Conservation (phyloP, 2,888 invertebrate species). For the Caenorhabditis sp. region DNA sequence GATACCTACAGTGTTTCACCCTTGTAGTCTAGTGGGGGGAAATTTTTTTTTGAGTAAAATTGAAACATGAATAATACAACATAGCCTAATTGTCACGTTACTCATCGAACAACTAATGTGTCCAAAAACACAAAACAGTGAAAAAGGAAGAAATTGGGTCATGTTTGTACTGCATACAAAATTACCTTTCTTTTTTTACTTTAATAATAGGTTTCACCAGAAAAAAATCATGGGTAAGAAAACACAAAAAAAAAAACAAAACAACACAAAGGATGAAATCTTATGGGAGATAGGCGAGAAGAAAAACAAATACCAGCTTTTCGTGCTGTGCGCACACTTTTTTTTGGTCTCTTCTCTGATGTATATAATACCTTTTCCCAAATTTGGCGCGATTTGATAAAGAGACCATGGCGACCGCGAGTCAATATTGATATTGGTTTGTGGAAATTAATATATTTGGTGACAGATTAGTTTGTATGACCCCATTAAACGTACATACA, state of each 20-base stretch:
- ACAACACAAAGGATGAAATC: not conserved
- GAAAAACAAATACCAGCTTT: not conserved
- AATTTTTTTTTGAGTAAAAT: no score
- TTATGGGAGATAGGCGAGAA: not conserved
- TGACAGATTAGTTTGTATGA: not conserved
- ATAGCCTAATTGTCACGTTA: not conserved
- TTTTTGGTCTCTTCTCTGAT: not conserved
- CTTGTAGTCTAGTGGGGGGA: no score
- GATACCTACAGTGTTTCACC: no score
- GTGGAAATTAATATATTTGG: not conserved
- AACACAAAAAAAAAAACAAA: not conserved
- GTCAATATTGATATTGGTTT: no score
- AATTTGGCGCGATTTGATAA: no score
- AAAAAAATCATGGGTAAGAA: not conserved
- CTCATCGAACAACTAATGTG: not conserved
- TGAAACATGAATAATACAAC: not conserved
- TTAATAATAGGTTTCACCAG: not conserved
- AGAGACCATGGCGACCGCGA: no score
- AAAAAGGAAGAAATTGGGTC: not conserved
- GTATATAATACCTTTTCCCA: no score
- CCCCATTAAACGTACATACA: not conserved
- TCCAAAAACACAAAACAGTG: not conserved
- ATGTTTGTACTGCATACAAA: not conserved
- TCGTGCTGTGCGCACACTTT: not conserved
- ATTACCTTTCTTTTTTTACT: not conserved